Base-by-base conservation (phyloP, 2,113 vertebrate genomes). In the Ammodytes marinus region DNA sequence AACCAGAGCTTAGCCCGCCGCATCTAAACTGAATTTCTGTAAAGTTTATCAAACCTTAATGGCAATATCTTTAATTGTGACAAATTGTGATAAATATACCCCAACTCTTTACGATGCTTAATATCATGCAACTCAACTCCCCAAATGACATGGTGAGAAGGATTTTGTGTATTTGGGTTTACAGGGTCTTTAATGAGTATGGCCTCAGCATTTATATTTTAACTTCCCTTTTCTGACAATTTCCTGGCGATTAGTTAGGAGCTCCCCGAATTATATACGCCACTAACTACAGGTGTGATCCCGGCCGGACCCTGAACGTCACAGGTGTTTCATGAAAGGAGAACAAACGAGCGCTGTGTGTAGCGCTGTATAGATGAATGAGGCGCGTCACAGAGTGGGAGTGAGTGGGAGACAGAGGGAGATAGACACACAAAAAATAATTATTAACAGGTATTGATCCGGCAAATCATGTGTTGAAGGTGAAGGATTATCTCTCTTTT, bases 321-420 rank as follows among this genome's bases (percentile, higher is more conserved):
- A 73, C 90, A 89, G 88, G 84, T 89, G 90, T 84, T 88, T 84
- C 74, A 77, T 87, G 66, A 86, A 87, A 89, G 70, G 71, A 80
- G 79, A 84, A 77, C 66, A 86, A 91, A 92, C 71, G 80, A 72
- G 66, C 27, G 27, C 58, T n/a, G 71, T 79, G 50, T 75, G 69
- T 13, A 57, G 49, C 66, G 15, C 12, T n/a, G 60, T 17, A 27
- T 27, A 45, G 69, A 87, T 74, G 76, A 81, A 83, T 71, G 76
- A 78, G 61, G 53, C 17, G 53, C 17, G 74, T 81, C 58, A 43
- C n/a, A 8, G 82, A 68, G 71, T 39, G 46, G 45, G 83, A 76
- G 58, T 52, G 79, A 79, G 49, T 40, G 63, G 37, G 66, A 83
- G 49, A 74, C 50, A 65, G 57, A 77, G 49, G 7, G 27, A 74